Base-by-base conservation (phyloP, 2,113 vertebrate genomes). In the Todiramphus chloris region DNA sequence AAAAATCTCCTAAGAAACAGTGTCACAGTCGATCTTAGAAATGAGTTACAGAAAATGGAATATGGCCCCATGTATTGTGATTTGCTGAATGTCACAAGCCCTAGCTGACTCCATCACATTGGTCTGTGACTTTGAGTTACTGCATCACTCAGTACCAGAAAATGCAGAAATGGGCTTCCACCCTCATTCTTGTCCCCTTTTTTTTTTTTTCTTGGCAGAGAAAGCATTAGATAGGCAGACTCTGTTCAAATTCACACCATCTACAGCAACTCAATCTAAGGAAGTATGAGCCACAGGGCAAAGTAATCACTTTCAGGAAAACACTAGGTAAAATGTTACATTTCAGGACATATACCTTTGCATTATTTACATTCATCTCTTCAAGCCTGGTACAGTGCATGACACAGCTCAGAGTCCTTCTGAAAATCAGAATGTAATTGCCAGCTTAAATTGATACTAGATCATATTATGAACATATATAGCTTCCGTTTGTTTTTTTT, bases 351-450 rank as follows among this genome's bases (percentile, higher is more conserved):
- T 21, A 41, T 1, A 33, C 30, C 16, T 39, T 72, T 75, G 75
- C 35, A 6, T 90, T 88, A 56, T 83, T 83, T 90, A 63, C 50
- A 83, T 20, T 37, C 12, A 3, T 33, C 24, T 72, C 48, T 76
- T 25, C 33, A 13, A 35, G 28, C 20, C 77, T 35, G 37, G 20
- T 53, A 3, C 9, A 9, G 6, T 9, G 15, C 0, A 0, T 35
- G 69, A 64, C 69, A 39, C 62, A 87, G 12, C 62, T 73, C 31
- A 8, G 35, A 84, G 14, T 24, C 28, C 16, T 91, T 75, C 81
- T 75, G 41, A 33, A 87, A 76, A 90, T 68, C 18, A 35, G 44
- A 56, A 51, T 66, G 44, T 43, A 76, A 90, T 64, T 72, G 59
- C 58, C 31, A 37, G 5, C 35, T 56, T 43, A 16, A 64, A 69